These are phyloP conservation scores for Saguinus imperator DNA, from an alignment of 2,113 vertebrate species.

Conservation along the genomic window DNA sequence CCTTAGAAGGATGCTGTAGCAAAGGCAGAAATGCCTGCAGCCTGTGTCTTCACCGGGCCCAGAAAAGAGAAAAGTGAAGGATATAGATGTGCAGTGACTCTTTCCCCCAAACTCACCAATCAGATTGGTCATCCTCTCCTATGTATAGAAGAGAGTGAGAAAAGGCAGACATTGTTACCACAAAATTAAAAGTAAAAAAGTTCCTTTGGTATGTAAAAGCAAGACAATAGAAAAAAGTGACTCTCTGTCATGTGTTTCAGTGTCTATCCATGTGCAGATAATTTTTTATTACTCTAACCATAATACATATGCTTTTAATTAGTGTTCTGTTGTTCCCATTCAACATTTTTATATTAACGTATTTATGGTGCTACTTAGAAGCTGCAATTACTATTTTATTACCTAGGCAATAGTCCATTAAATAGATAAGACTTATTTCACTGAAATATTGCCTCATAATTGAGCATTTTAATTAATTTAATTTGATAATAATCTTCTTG, in stretches of 20 bases:
- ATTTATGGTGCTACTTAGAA: not conserved
- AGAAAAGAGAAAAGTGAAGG: not conserved
- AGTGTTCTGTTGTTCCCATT: not conserved
- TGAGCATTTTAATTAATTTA: not conserved
- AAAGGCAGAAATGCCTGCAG: not conserved
- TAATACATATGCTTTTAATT: not conserved
- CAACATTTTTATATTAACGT: not conserved
- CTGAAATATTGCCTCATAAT: not conserved
- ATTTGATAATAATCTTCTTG: not conserved
- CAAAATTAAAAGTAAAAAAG: not conserved
- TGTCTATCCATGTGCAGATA: not conserved
- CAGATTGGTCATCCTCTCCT: not conserved
- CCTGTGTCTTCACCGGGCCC: not conserved
- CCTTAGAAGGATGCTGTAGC: not conserved
- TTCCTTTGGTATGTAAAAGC: not conserved
- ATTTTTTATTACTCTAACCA: not conserved
- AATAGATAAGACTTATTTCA: not conserved
- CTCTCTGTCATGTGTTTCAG: not conserved
- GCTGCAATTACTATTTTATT: not conserved
- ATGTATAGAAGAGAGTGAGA: not conserved
- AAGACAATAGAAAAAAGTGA: not conserved
- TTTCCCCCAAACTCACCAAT: not conserved
- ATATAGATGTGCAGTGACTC: not conserved
- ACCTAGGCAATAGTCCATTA: not conserved
- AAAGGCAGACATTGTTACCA: rapidly evolving